These are phyloP conservation scores for Petrocephalus zakoni DNA, from an alignment of 2,113 vertebrate species.

Conservation along the genomic window DNA sequence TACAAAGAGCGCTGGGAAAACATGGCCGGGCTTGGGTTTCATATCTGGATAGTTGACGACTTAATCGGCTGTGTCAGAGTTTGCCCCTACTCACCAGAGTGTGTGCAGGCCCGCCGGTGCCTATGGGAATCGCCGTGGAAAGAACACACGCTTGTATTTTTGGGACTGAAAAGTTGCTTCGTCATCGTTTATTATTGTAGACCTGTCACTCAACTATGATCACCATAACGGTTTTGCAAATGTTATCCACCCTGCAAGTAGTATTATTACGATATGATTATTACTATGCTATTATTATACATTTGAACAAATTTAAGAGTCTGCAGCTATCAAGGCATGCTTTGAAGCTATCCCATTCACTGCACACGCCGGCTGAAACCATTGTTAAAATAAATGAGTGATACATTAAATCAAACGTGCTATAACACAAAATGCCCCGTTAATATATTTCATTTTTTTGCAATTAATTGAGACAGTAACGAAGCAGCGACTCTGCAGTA, in stretches of 20 bases:
- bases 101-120: slow-evolving; percentile 39
- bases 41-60: slow-evolving; percentile 75
- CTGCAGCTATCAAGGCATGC: not conserved
- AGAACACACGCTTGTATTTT: slow-evolving; percentile 4
- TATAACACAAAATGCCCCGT: not conserved
- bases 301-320: not conserved
- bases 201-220: not conserved
- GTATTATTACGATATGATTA: not conserved
- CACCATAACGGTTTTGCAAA: not conserved
- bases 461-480: not conserved
- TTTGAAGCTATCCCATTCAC: not conserved
- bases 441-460: not conserved
- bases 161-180: not conserved
- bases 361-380: not conserved
- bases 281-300: not conserved
- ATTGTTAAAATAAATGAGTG: not conserved
- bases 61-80: slow-evolving; percentile 76
- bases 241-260: not conserved
- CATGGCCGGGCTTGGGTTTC: slow-evolving; percentile 59
- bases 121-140: slow-evolving; percentile 39
- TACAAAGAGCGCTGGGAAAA: slow-evolving; percentile 27
- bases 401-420: not conserved
- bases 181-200: not conserved
- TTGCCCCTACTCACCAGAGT: slow-evolving; percentile 45
- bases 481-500: not conserved